These are phyloP conservation scores for Bellardia pandia DNA, from an alignment of 2,888 invertebrate species.

Conservation along the genomic window DNA sequence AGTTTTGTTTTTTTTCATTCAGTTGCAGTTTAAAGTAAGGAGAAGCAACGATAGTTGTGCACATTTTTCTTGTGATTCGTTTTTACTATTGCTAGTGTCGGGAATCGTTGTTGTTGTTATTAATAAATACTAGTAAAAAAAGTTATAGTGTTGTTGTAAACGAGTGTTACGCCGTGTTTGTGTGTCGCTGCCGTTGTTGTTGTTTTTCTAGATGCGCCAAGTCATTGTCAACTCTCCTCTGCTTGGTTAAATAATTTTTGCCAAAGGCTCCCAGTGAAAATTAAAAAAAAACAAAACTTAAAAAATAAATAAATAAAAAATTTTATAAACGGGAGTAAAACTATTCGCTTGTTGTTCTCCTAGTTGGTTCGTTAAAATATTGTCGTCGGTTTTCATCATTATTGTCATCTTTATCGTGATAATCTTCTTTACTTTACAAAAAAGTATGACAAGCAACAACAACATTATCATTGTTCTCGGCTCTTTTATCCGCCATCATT, in stretches of 20 bases:
- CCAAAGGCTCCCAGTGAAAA: conserved; percentile 31
- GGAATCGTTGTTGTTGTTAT: conserved; percentile 39
- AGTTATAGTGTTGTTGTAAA: conserved; percentile 35
- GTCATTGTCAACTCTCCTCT: conserved; percentile 63
- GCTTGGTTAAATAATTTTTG: conserved; percentile 48
- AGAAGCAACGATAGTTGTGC: conserved; percentile 30
- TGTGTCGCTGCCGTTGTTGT: conserved; percentile 24
- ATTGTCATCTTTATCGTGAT: conserved; percentile 54
- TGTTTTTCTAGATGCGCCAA: conserved; percentile 60
- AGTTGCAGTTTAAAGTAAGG: conserved; percentile 33
- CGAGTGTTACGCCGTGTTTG: conserved; percentile 22
- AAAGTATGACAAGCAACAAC: conserved; percentile 54
- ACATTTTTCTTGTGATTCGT: conserved; percentile 18
- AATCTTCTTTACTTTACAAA: conserved; percentile 39
- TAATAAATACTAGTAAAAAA: conserved; percentile 40
- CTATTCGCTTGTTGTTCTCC: conserved; percentile 56
- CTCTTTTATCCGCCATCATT: conserved; percentile 61
- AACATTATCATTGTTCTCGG: conserved; percentile 59
- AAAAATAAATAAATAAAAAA: conserved; percentile 25
- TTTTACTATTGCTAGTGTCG: conserved; percentile 54
- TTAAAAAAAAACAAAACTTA: conserved; percentile 13
- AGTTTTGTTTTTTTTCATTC: conserved; percentile 8
- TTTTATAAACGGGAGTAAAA: conserved; percentile 35
- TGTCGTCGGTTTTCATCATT: conserved; percentile 49
- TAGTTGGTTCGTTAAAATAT: conserved; percentile 56